A percentile compares a stretch with the other conserved stretches of the same genome.
Evolutionary conservation across 2,888 invertebrate genomes (phyloP).

Genomic region (Caenorhabditis plicata): DNA sequence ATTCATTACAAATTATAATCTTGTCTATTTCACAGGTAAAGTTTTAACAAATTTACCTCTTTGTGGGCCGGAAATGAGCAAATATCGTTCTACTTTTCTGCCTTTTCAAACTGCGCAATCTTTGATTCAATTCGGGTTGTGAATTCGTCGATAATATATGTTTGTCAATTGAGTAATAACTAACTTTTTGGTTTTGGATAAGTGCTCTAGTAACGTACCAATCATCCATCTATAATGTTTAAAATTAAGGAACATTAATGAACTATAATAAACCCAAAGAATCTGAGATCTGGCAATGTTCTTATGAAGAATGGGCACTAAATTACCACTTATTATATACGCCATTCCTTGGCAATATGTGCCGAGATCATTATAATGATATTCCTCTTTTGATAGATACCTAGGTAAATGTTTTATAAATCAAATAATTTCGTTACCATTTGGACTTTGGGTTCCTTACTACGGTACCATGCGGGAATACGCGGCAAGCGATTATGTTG

Average conservation of each 20-base stretch:
- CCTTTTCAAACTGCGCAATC: neutral
- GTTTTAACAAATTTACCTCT: conserved; percentile 21
- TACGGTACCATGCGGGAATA: conserved; percentile 35
- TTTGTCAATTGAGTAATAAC: conserved; percentile 26
- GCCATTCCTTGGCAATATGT: conserved; percentile 54
- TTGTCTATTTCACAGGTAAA: too few relatives aligned
- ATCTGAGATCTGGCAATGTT: conserved; percentile 39
- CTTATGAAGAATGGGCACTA: conserved; percentile 20
- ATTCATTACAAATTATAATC: too few relatives aligned
- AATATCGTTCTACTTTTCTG: conserved; percentile 30
- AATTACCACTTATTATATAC: conserved; percentile 34
- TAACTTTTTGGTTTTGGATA: conserved; percentile 14
- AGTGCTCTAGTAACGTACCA: conserved; percentile 49
- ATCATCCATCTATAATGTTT: conserved; percentile 54
- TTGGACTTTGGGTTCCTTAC: conserved; percentile 39
- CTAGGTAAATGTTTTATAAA: conserved; percentile 5
- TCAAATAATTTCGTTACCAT: conserved; percentile 23
- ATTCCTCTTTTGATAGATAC: conserved; percentile 42
- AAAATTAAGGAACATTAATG: neutral
- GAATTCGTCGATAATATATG: conserved; percentile 24
- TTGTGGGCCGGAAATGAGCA: conserved; percentile 44
- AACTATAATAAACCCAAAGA: conserved; percentile 31
- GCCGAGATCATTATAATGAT: conserved; percentile 29
- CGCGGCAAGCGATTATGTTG: conserved; percentile 38
- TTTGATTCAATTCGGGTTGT: conserved; percentile 6